These are phyloP conservation scores for Drosophila monieri DNA, from an alignment of 2,888 invertebrate species.

Conservation along the genomic window DNA sequence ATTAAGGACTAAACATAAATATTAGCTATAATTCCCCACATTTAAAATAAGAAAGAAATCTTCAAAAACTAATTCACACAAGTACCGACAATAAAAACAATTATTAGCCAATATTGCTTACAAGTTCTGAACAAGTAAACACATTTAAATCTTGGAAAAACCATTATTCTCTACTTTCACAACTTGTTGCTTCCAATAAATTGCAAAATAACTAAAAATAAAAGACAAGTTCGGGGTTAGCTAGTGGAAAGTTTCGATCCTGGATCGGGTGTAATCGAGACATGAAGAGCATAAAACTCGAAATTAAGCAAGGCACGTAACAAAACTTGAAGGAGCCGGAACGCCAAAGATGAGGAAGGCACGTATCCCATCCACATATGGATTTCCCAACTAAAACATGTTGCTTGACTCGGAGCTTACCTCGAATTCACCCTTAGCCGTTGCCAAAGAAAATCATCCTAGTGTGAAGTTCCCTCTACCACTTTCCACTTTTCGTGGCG, in stretches of 20 bases:
- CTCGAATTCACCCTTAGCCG: conserved; percentile 50
- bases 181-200: conserved; percentile 64
- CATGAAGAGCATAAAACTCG: conserved; percentile 58
- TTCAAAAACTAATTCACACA: neutral
- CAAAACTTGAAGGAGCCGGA: conserved; percentile 32
- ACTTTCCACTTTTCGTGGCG: conserved; percentile 12
- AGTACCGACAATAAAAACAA: neutral
- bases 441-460: conserved; percentile 72
- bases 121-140: conserved; percentile 12
- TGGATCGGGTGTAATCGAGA: conserved; percentile 61
- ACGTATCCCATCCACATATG: conserved; percentile 63
- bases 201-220: conserved; percentile 24
- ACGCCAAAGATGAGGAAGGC: conserved; percentile 49
- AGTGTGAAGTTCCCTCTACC: conserved; percentile 59
- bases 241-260: conserved; percentile 37
- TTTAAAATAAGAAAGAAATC: neutral
- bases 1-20: neutral
- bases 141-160: conserved; percentile 3
- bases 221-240: conserved; percentile 14
- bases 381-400: conserved; percentile 56
- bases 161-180: conserved; percentile 13
- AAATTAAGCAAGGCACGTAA: conserved; percentile 52
- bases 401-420: conserved; percentile 25
- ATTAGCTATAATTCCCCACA: no score
- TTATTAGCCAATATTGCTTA: neutral